Evolutionary conservation across 2,888 invertebrate genomes (phyloP), one percentile per base, ranked within the genome.

Genomic region (Habroteleia sp.): DNA sequence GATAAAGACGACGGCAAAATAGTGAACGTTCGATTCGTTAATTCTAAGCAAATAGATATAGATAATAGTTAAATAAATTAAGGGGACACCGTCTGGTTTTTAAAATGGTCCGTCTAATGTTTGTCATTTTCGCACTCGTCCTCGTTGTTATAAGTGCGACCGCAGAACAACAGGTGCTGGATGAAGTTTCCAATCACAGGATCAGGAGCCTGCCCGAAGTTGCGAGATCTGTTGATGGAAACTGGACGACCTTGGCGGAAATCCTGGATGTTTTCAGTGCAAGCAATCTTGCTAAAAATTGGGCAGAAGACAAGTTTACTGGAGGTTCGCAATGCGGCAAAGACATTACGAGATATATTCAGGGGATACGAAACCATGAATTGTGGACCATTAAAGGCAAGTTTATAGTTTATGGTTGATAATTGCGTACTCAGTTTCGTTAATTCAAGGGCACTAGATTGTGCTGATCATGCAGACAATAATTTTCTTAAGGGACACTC

Each of bases 201-300:
- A 80, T 79, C 20, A 74, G 84, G 42, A 84, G 83, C 37, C 78
- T 83, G 7, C 81, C 81, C 1, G 80, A 80, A 6, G 76, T 56
- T 6, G 46, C 54, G 14, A 65, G 56, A 10, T 20, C 41, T 6
- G 31, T 6, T 0, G 3, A 14, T 1, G 76, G 74, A 8, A 84
- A 86, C 50, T 88, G 87, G 87, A 85, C 83, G 13, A 84, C 82
- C 7, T 44, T 88, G 14, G 54, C 80, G 20, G 87, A 88, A 5
- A 79, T 77, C 8, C 63, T 88, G 62, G 87, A 88, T 48, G 62
- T 88, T 35, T 88, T 83, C 46, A 85, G 82, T 75, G 78, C 82
- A 7, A 80, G 77, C 62, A 78, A 84, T 62, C 81, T 88, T 11
- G 83, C 78, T 3, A 74, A 25, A n/a, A 91, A 91, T 83, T 93